Evolutionary conservation across 2,113 vertebrate genomes (phyloP).

Genomic region (Hemibagrus wyckioides): DNA sequence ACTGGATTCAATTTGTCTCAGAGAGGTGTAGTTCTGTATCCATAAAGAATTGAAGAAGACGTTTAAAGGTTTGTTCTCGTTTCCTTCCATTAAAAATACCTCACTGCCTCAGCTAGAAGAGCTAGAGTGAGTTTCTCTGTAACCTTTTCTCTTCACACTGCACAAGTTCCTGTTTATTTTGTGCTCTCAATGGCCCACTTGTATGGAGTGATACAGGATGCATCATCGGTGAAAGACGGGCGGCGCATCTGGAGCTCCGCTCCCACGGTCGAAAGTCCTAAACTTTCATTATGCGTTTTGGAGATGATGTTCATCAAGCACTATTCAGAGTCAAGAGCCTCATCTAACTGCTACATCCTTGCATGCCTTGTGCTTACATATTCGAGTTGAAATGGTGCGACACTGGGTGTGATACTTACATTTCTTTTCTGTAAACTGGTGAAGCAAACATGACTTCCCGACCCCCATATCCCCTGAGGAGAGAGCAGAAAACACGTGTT

Average conservation of each 20-base stretch:
- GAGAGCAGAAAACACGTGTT: neutral
- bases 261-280: neutral
- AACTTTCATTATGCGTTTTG: neutral
- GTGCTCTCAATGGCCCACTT: slow-evolving; percentile 34
- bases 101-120: neutral
- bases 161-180: slow-evolving; percentile 39
- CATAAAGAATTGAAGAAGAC: neutral
- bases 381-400: neutral
- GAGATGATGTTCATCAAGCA: slow-evolving; percentile 5
- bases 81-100: neutral
- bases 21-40: neutral
- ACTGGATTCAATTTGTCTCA: neutral
- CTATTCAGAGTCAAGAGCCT: slow-evolving; percentile 30
- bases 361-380: neutral
- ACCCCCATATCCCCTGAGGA: slow-evolving; percentile 77
- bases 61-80: neutral
- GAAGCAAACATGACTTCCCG: slow-evolving; percentile 80
- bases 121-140: neutral
- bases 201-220: slow-evolving; percentile 35
- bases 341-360: neutral
- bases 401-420: slow-evolving; percentile 67
- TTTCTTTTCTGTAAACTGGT: slow-evolving; percentile 82
- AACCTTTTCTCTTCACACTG: slow-evolving; percentile 1
- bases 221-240: slow-evolving; percentile 13
- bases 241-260: slow-evolving; percentile 19